Evolutionary conservation across 64 coral and sea anemone genomes (phyloP).

Genomic region (Hydrozoanthus tunicans): DNA sequence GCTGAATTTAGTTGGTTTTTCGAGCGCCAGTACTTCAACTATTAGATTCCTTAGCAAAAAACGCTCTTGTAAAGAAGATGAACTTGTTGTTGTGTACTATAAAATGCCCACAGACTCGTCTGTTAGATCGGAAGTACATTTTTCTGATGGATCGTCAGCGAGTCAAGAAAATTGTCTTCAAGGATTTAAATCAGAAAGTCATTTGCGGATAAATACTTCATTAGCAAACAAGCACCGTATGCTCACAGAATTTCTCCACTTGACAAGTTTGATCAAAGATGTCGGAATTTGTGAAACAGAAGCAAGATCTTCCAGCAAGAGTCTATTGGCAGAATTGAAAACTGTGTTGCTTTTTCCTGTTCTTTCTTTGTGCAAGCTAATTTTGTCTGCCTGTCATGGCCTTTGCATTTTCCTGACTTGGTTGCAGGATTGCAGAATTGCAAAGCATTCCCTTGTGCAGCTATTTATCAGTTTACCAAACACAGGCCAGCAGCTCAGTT

Average conservation of each 20-base stretch:
- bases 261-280: background rate
- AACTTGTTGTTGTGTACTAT: constrained; percentile 28
- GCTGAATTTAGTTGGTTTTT: constrained; percentile 5
- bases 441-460: no score
- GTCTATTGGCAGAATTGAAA: background rate
- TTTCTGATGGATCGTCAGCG: background rate
- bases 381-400: background rate
- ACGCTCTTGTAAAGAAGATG: background rate
- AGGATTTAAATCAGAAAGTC: background rate
- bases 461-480: no score
- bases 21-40: no score
- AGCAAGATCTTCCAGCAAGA: background rate
- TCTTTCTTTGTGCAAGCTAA: background rate
- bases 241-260: background rate
- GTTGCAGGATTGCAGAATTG: no score
- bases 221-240: background rate
- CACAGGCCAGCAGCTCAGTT: no score
- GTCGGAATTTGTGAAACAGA: background rate
- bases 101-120: background rate
- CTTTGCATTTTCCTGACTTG: no score
- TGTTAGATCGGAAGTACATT: background rate
- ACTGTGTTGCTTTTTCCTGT: background rate
- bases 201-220: background rate
- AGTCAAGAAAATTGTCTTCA: background rate
- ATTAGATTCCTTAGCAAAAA: background rate